Evolutionary conservation across 2,113 vertebrate genomes (phyloP).

Genomic region (Rhinichthys klamathensis): DNA sequence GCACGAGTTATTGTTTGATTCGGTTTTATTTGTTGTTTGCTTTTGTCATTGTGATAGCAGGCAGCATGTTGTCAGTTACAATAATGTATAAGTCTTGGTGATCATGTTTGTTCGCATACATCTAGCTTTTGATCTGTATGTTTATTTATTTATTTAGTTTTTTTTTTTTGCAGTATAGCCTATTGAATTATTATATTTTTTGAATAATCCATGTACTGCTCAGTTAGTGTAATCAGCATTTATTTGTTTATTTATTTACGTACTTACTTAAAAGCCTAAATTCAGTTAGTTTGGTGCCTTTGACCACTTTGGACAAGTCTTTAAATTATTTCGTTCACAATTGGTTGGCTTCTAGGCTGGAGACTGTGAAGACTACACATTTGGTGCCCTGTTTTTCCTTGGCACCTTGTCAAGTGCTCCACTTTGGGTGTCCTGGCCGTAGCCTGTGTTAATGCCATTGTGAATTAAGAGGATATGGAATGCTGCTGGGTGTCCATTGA

Average conservation of each 20-base stretch:
- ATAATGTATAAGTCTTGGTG: neutral
- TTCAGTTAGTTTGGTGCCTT: neutral
- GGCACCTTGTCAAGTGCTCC: constrained; percentile 65
- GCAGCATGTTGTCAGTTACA: neutral
- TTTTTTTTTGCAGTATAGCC: neutral
- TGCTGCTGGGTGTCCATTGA: constrained; percentile 72
- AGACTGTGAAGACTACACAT: constrained; percentile 49
- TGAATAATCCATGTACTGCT: neutral
- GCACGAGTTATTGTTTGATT: neutral
- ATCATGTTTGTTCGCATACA: neutral
- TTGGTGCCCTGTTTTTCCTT: constrained; percentile 57
- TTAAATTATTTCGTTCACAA: constrained; percentile 2
- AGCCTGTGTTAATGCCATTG: constrained; percentile 62
- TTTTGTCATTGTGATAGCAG: neutral
- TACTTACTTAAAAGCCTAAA: neutral
- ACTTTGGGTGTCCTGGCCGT: constrained; percentile 63
- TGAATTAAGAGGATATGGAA: constrained; percentile 72
- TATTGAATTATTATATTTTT: neutral
- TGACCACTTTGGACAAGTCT: constrained; percentile 21
- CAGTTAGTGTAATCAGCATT: neutral
- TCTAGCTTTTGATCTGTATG: neutral
- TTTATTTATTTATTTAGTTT: neutral
- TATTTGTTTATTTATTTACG: neutral
- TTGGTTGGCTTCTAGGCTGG: constrained; percentile 33
- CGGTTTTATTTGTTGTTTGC: neutral